Percentiles rank a stretch among this genome's conserved stretches.
phyloP scores from a whole-genome alignment of 2,113 vertebrate genomes.

The Cryptomyrus ogoouensis region DNA sequence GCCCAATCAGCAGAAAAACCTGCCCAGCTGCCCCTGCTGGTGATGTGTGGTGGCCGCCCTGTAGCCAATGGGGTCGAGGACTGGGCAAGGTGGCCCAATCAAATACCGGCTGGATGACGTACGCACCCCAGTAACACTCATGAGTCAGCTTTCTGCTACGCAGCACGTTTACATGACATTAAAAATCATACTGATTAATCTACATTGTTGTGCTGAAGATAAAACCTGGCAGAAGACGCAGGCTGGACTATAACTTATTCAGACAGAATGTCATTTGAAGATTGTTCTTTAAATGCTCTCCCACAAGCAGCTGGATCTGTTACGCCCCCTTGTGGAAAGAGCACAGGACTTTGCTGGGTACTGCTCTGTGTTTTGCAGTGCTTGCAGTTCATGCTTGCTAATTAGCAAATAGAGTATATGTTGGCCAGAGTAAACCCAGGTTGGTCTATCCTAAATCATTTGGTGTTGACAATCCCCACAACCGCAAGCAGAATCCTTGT shows the following conservation, averaged over 20 bases:
- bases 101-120: not conserved
- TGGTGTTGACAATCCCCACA: not conserved
- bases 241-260: not conserved
- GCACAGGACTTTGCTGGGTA: not conserved
- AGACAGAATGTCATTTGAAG: not conserved
- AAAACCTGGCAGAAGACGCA: not conserved
- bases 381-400: not conserved
- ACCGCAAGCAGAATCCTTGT: not conserved
- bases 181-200: not conserved
- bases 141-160: not conserved
- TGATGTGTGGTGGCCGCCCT: not conserved
- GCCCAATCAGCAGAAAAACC: not conserved
- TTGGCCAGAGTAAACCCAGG: not conserved
- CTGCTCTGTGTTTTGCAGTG: not conserved
- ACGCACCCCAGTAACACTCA: not conserved
- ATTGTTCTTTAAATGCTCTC: not conserved
- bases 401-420: not conserved
- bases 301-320: not conserved
- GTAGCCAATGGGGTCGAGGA: not conserved
- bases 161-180: not conserved
- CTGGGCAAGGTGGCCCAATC: not conserved
- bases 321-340: constrained; percentile 17
- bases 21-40: not conserved
- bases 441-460: not conserved
- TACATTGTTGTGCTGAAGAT: not conserved